Evolutionary conservation across 2,797 vertebrate genomes (phyloP).

Genomic region (Gallinago solitaria): DNA sequence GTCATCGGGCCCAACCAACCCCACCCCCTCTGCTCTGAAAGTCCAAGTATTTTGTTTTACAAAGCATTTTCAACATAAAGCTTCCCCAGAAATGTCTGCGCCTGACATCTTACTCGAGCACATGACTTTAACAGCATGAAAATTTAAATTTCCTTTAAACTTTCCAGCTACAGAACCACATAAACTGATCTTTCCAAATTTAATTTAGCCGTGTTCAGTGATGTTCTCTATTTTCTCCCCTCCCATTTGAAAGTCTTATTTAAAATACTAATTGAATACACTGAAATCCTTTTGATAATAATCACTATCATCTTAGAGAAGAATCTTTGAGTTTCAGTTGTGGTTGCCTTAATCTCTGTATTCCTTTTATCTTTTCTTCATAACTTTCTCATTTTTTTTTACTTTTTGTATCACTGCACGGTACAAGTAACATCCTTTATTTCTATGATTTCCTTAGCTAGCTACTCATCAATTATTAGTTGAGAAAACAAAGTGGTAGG

Average conservation of each 20-base stretch:
- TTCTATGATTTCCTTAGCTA: not conserved
- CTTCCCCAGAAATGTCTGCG: not conserved
- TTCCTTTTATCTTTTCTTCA: not conserved
- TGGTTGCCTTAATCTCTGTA: not conserved
- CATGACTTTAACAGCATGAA: not conserved
- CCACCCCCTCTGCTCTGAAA: not conserved
- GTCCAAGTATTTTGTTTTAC: not conserved
- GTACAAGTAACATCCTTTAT: not conserved
- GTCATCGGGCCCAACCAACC: not conserved
- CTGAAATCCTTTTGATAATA: not conserved
- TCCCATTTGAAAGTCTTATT: not conserved
- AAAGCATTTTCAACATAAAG: not conserved
- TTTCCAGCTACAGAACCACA: not conserved
- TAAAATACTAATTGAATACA: not conserved
- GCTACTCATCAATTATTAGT: not conserved
- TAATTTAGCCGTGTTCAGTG: not conserved
- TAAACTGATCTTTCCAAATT: not conserved
- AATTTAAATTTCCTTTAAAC: not conserved
- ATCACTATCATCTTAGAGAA: not conserved
- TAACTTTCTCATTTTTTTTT: not conserved
- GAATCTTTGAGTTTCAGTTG: not conserved
- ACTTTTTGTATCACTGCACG: not conserved
- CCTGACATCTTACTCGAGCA: not conserved
- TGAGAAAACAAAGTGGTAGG: not conserved
- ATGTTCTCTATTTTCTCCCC: not conserved